Percentiles rank a stretch among this genome's conserved stretches.
Conservation (phyloP, 2,113 vertebrate species). For the Myrmecobius fasciatus region DNA sequence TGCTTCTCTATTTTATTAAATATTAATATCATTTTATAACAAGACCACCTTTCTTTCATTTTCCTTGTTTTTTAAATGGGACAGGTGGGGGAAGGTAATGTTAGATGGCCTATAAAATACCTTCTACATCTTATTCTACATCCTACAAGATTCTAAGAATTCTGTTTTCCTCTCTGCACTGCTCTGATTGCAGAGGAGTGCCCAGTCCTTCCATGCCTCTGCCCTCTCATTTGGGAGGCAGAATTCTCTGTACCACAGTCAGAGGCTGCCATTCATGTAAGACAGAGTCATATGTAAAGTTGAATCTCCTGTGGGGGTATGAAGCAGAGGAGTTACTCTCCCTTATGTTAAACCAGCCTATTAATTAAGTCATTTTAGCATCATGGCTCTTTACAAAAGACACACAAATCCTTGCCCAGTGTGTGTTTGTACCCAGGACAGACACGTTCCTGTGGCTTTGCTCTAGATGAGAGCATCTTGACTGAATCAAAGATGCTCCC, state of each 20-base stretch:
- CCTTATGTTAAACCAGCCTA: constrained; percentile 17
- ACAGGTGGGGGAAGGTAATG: not conserved
- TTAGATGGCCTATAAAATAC: not conserved
- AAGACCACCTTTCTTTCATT: not conserved
- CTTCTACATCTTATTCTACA: not conserved
- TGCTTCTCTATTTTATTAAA: not conserved
- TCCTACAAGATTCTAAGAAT: not conserved
- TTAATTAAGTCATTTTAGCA: constrained; percentile 18
- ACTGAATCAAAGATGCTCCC: not conserved
- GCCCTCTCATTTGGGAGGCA: not conserved
- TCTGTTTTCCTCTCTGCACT: not conserved
- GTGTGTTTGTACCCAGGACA: not conserved
- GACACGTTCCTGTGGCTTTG: not conserved
- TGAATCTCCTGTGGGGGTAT: not conserved
- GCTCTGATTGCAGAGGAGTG: too few species aligned
- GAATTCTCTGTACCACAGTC: not conserved
- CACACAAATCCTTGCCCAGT: not conserved
- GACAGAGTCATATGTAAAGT: not conserved
- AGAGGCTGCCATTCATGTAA: not conserved
- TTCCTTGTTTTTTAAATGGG: not conserved
- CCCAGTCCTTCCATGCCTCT: not conserved
- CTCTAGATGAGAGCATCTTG: not conserved
- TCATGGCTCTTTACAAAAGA: not conserved
- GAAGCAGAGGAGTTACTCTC: not conserved
- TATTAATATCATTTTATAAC: not conserved